Percentiles rank a stretch among this genome's conserved stretches.
phyloP scores from a whole-genome alignment of 2,113 vertebrate genomes.

The Strix aluco region DNA sequence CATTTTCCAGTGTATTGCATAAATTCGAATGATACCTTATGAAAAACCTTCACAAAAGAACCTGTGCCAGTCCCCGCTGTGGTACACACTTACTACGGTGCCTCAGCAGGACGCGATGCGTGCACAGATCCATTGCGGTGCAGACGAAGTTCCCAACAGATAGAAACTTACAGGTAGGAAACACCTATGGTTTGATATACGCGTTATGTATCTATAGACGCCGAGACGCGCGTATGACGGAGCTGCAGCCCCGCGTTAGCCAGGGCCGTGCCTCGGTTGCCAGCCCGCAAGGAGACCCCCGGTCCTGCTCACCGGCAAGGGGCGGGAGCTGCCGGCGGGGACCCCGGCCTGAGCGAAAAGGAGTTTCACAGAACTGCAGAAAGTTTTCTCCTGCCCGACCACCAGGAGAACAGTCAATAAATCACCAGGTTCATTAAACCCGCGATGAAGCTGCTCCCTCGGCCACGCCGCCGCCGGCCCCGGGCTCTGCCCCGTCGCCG shows the following conservation, averaged over 20 bases:
- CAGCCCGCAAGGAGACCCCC: too few relatives aligned
- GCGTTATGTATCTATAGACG: fast-evolving
- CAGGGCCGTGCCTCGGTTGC: background rate
- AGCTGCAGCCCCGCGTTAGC: background rate
- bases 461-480: background rate
- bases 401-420: fast-evolving
- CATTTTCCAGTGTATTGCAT: background rate
- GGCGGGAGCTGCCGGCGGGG: background rate
- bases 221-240: fast-evolving
- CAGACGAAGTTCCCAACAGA: fast-evolving
- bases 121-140: fast-evolving
- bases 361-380: background rate
- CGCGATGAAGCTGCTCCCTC: background rate
- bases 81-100: fast-evolving
- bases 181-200: fast-evolving
- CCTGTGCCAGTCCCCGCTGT: fast-evolving
- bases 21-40: background rate
- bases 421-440: background rate
- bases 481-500: background rate
- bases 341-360: fast-evolving
- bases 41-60: fast-evolving
- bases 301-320: background rate
- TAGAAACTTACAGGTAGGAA: fast-evolving
- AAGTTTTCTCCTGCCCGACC: background rate
- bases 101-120: background rate